phyloP scores from a whole-genome alignment of 2,113 vertebrate genomes.

The Ctenodactylus gundi region DNA sequence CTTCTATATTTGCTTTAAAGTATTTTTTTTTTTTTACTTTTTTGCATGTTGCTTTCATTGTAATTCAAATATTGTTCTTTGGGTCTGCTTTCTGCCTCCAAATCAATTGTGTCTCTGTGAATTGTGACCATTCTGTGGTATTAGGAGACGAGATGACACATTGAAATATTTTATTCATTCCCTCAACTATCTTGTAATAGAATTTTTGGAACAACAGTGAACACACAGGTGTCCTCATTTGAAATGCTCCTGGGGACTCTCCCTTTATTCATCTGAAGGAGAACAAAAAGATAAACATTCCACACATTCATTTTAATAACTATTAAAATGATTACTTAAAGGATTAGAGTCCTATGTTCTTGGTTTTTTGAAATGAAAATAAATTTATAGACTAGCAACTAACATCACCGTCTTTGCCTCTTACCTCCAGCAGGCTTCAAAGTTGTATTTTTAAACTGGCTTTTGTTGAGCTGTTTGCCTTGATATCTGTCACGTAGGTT shows the following conservation, averaged over 20 bases:
- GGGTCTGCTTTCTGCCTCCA: not conserved
- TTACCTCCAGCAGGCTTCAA: not conserved
- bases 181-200: not conserved
- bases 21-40: conserved; percentile 37
- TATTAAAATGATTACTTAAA: not conserved
- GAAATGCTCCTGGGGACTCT: not conserved
- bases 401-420: not conserved
- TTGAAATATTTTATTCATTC: conserved; percentile 44
- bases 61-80: conserved; percentile 44
- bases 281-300: not conserved
- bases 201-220: not conserved
- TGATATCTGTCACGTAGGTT: conserved; percentile 24
- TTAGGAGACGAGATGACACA: not conserved
- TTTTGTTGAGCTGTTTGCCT: conserved; percentile 17
- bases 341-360: not conserved
- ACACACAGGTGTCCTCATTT: not conserved
- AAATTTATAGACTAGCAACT: not conserved
- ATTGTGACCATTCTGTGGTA: conserved; percentile 16
- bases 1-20: not conserved
- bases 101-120: conserved; percentile 17
- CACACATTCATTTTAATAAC: not conserved
- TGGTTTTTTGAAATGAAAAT: not conserved
- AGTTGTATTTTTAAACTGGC: conserved; percentile 8
- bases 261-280: not conserved
- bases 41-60: conserved; percentile 19